A percentile compares a stretch with the other conserved stretches of the same genome.
Evolutionary conservation across 2,888 invertebrate genomes (phyloP).

Genomic region (Stratiomys singularior): DNA sequence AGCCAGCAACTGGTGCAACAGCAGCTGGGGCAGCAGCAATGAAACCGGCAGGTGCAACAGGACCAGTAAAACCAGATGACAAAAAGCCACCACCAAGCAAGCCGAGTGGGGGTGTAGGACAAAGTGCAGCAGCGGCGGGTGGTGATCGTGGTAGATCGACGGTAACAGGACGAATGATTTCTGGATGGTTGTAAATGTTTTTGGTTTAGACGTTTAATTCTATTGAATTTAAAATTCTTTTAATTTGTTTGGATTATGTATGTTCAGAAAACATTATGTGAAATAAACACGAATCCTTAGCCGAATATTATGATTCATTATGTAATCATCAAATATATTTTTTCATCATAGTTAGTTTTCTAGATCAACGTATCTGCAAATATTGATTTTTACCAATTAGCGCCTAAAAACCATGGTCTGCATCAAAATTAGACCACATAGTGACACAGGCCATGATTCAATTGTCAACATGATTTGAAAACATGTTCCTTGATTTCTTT

Average conservation of each 20-base stretch:
- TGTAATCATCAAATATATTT: too few species aligned
- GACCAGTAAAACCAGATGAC: constrained; percentile 56
- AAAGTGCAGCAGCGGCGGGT: constrained; percentile 64
- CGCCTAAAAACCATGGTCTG: too few species aligned
- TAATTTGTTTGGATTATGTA: background rate
- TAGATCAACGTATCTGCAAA: too few species aligned
- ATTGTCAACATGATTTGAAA: too few species aligned
- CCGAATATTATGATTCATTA: background rate
- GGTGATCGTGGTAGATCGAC: constrained; percentile 76
- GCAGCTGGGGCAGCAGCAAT: constrained; percentile 34
- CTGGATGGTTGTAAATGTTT: constrained; percentile 76
- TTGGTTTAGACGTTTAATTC: background rate
- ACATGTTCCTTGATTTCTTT: too few species aligned
- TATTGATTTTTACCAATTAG: too few species aligned
- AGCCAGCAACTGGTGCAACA: constrained; percentile 29
- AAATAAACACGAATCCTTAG: constrained; percentile 26
- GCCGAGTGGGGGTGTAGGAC: constrained; percentile 62
- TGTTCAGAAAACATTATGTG: background rate
- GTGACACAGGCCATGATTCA: too few species aligned
- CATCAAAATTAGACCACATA: too few species aligned
- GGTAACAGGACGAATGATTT: constrained; percentile 77
- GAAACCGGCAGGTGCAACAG: constrained; percentile 42
- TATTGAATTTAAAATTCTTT: background rate
- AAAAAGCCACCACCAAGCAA: constrained; percentile 58
- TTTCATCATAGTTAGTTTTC: too few species aligned